Base-by-base conservation (phyloP, 2,797 vertebrate genomes). In the Pempheris klunzingeri region DNA sequence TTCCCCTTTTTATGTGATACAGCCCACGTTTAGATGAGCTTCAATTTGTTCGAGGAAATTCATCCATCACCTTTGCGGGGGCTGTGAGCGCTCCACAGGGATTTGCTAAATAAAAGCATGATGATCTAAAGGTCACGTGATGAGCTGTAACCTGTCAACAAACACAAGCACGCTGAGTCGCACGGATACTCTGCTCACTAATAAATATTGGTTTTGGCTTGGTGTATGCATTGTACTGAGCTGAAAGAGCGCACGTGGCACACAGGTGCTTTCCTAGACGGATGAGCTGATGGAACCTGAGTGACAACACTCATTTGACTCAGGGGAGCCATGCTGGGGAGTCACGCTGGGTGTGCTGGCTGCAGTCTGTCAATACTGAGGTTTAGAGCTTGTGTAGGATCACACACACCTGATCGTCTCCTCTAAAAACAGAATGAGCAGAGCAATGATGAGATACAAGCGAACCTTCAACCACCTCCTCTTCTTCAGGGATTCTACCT, bases 61-160 rank as follows among this genome's bases (percentile, higher is more conserved):
- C 68, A 77, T 80, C 84, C 76, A 71, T 84, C 80, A 75, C 47
- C 61, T 76, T 71, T 20, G 12, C 4, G 17, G 38, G 43, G 73
- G 71, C 26, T 49, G 63, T 7, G 20, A 80, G 39, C 12, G 6
- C 68, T 80, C 82, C 44, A 3, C 28, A 0, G 77, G 79, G 81
- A 58, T 58, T 66, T 36, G 43, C 64, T 69, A 50, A 81, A 82
- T 80, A 79, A 90, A 83, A 78, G 74, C 80, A 49, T 13, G 13
- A 83, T 62, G 78, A 91, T 82, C 74, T 86, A 85, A 88, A 87
- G 85, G 90, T 88, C 79, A 76, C 24, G 58, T 74, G 71, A 84
- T 7, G 41, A 69, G 80, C 77, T 61, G 62, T 71, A 81, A 80
- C 81, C 74, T 80, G 66, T 80, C 64, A 62, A 67, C 82, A 82